Conservation (phyloP, 2,113 vertebrate genomes). For the Brachypodius melanocephalos region DNA sequence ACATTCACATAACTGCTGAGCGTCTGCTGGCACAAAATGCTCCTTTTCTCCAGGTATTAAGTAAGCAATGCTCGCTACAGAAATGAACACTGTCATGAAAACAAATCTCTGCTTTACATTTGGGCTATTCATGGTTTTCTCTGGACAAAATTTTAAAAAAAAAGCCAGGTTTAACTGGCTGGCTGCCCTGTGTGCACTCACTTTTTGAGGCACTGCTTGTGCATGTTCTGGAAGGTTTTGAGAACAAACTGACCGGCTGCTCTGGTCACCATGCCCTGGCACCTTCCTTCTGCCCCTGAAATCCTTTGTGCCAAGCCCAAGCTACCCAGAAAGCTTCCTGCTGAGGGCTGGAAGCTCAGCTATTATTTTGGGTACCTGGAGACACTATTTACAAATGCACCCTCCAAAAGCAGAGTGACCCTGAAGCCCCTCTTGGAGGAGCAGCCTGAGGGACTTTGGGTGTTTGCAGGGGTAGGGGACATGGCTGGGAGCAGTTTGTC, state of each 20-base stretch:
- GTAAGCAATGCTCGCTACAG: background rate
- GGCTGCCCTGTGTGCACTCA: background rate
- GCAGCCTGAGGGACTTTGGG: fast-evolving
- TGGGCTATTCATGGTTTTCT: background rate
- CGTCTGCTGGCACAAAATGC: background rate
- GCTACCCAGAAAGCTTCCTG: background rate
- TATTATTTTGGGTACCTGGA: background rate
- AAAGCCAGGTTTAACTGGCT: background rate
- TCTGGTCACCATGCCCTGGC: fast-evolving
- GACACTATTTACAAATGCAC: background rate
- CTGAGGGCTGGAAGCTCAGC: background rate
- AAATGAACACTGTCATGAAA: background rate
- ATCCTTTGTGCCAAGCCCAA: background rate
- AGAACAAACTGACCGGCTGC: background rate
- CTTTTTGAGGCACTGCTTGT: background rate
- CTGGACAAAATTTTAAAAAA: background rate
- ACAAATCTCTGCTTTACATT: background rate
- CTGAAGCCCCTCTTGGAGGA: background rate
- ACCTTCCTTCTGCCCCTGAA: background rate
- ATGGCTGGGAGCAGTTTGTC: fast-evolving
- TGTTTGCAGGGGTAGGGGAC: background rate
- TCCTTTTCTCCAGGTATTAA: background rate
- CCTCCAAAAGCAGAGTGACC: background rate
- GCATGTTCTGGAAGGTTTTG: background rate
- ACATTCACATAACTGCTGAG: background rate